These are phyloP conservation scores for Drosophila diplacantha DNA, from an alignment of 2,888 invertebrate species.

Conservation along the genomic window DNA sequence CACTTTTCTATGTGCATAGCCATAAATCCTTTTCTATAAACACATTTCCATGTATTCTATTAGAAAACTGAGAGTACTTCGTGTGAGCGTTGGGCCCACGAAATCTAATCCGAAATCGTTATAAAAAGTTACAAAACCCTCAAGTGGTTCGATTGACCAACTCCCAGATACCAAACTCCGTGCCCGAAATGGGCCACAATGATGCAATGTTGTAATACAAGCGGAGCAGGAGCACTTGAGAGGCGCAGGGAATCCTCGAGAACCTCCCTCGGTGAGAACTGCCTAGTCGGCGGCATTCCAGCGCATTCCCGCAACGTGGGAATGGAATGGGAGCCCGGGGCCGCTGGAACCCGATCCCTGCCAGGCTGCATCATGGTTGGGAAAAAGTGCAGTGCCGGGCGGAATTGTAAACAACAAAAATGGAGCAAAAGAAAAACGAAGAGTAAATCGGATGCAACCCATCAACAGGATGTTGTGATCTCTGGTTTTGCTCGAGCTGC, in stretches of 20 bases:
- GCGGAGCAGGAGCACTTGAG: conserved; percentile 14
- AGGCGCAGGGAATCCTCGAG: conserved; percentile 1
- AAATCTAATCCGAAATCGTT: conserved; percentile 32
- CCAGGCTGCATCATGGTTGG: not conserved
- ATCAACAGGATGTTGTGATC: conserved; percentile 38
- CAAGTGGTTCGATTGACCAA: conserved; percentile 5
- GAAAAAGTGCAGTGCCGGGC: conserved; percentile 24
- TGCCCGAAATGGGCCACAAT: conserved; percentile 1
- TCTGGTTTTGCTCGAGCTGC: conserved; percentile 26
- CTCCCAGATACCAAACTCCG: not conserved
- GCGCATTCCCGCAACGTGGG: conserved; percentile 23
- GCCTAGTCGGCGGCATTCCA: conserved; percentile 24
- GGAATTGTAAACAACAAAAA: conserved; percentile 24
- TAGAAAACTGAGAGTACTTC: not conserved
- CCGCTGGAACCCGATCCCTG: conserved; percentile 13
- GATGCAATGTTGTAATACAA: conserved; percentile 8
- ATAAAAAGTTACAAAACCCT: conserved; percentile 13
- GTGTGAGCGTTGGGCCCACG: not conserved
- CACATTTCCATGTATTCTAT: not conserved
- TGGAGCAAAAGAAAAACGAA: not conserved
- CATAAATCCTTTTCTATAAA: too few species aligned
- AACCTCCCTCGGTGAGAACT: conserved; percentile 8
- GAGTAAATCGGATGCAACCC: conserved; percentile 29
- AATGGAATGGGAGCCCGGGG: conserved; percentile 18
- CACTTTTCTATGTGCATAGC: not conserved